Conservation (phyloP, 2,113 vertebrate species). For the Spheniscus mendiculus region DNA sequence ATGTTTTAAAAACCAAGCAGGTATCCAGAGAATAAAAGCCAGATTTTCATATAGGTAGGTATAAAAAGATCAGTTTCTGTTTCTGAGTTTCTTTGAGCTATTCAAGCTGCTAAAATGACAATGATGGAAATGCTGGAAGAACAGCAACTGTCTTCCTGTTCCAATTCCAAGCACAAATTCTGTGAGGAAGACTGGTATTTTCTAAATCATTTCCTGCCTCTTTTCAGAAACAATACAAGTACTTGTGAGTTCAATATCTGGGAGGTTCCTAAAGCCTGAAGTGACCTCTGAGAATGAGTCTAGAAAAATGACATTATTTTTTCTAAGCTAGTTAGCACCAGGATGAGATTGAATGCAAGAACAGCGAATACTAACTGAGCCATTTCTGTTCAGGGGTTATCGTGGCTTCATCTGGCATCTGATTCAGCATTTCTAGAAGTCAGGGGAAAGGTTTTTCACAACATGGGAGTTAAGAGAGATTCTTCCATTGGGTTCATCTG, state of each 20-base stretch:
- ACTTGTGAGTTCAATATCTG: neutral
- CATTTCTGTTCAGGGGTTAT: neutral
- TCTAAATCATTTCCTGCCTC: neutral
- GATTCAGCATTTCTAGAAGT: neutral
- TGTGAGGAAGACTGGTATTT: neutral
- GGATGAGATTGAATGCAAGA: neutral
- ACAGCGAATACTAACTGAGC: neutral
- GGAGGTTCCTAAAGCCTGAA: neutral
- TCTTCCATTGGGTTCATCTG: neutral
- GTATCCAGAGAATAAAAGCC: neutral
- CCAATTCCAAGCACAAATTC: neutral
- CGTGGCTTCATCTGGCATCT: neutral
- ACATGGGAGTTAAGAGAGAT: neutral
- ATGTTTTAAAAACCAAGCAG: neutral
- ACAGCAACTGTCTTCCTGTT: neutral
- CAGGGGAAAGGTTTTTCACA: neutral
- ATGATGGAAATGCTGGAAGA: neutral
- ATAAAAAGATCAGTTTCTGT: neutral
- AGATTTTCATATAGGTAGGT: neutral
- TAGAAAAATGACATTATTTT: neutral
- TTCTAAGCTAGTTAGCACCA: neutral
- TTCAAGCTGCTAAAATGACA: neutral
- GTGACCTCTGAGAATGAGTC: neutral
- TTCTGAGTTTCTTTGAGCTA: neutral
- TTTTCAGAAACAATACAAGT: constrained; percentile 11